Evolutionary conservation across 2,113 vertebrate species (phyloP).

Genomic region (Willisornis vidua): DNA sequence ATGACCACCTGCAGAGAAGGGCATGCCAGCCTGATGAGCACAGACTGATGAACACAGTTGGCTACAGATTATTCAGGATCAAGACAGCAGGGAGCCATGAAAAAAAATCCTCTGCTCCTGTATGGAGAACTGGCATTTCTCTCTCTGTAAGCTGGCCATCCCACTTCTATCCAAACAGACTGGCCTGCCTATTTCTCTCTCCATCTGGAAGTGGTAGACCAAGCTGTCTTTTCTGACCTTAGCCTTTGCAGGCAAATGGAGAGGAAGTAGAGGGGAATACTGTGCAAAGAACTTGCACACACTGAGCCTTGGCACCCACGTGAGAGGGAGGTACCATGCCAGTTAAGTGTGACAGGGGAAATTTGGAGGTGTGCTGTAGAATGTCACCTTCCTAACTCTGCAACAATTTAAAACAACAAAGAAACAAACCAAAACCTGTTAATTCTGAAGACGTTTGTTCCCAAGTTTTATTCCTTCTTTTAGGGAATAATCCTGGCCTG

Average conservation of each 20-base stretch:
- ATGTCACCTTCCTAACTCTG: neutral
- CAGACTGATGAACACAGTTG: neutral
- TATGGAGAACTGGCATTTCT: neutral
- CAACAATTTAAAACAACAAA: neutral
- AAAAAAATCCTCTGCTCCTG: neutral
- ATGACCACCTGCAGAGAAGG: neutral
- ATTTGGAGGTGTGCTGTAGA: neutral
- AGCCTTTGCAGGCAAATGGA: neutral
- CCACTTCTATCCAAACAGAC: neutral
- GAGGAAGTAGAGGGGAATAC: no score
- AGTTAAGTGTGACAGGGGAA: neutral
- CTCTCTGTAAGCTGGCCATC: neutral
- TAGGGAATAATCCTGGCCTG: neutral
- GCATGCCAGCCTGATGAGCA: neutral
- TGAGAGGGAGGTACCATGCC: accelerated
- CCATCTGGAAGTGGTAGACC: neutral
- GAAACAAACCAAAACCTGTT: no score
- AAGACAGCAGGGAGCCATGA: neutral
- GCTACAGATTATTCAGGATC: conserved; percentile 25
- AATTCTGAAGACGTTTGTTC: no score
- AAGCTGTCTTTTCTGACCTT: neutral
- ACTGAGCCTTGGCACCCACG: accelerated
- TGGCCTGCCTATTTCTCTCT: neutral
- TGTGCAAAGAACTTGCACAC: neutral
- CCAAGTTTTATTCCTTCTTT: neutral